Percentiles rank a stretch among this genome's conserved stretches.
Evolutionary conservation across 1,140 invertebrate species (phyloP).

Genomic region (Stegodyphus mimosarum): DNA sequence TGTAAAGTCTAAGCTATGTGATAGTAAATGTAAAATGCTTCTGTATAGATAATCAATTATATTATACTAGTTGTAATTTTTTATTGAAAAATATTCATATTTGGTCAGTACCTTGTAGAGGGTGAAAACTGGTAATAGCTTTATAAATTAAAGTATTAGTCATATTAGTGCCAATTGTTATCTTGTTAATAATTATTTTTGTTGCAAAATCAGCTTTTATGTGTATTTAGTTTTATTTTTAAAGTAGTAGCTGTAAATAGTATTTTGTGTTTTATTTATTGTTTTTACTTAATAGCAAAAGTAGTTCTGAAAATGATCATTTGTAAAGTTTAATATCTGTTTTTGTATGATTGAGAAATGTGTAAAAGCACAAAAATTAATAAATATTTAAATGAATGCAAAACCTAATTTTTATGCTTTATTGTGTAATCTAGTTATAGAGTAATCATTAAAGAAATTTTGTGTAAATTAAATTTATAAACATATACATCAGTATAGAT

Average conservation of each 20-base stretch:
- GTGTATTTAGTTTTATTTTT: not conserved
- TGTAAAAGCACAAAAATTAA: not conserved
- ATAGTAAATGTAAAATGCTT: too few relatives aligned
- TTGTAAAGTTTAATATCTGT: not conserved
- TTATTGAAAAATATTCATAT: too few relatives aligned
- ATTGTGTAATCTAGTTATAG: too few relatives aligned
- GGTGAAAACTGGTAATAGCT: not conserved
- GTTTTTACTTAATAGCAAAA: not conserved
- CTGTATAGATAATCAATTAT: too few relatives aligned
- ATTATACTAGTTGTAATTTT: too few relatives aligned
- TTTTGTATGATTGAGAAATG: not conserved
- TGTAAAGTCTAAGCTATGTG: not conserved
- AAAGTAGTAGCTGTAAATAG: not conserved
- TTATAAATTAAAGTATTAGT: conserved; percentile 15
- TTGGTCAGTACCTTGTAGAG: not conserved
- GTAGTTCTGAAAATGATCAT: not conserved
- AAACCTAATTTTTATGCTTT: too few relatives aligned
- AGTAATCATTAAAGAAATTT: too few relatives aligned
- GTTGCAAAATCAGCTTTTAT: not conserved
- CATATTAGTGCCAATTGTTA: conserved; percentile 51
- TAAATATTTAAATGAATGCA: too few relatives aligned
- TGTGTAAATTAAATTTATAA: too few relatives aligned
- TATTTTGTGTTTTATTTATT: conserved; percentile 10
- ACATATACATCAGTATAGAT: too few relatives aligned
- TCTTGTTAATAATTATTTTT: not conserved